Evolutionary conservation across 2,113 vertebrate genomes (phyloP).

Genomic region (Atlantisia rogersi): DNA sequence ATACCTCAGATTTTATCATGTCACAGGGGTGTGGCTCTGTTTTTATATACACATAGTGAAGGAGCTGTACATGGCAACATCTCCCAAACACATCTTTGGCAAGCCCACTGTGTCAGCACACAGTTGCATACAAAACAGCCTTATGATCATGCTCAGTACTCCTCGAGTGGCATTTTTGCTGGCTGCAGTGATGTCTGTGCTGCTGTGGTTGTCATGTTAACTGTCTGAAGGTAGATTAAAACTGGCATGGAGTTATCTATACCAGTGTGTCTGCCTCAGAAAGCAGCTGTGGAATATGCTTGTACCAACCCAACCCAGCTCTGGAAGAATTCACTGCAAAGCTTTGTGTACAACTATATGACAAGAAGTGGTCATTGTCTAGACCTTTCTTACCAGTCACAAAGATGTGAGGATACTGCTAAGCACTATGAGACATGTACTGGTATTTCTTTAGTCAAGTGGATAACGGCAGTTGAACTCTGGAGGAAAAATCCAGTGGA

Average conservation of each 20-base stretch:
- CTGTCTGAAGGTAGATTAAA: not conserved
- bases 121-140: not conserved
- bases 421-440: accelerated
- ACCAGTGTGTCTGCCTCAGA: not conserved
- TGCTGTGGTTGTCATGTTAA: not conserved
- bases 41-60: not conserved
- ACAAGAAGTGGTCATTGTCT: not conserved
- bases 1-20: not conserved
- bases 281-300: not conserved
- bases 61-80: not conserved
- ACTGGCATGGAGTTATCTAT: not conserved
- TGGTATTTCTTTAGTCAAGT: not conserved
- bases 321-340: not conserved
- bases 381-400: not conserved
- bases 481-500: not conserved
- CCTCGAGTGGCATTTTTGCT: not conserved
- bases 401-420: not conserved
- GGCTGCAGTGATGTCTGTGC: not conserved
- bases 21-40: not conserved
- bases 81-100: not conserved
- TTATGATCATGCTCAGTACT: not conserved
- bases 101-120: not conserved
- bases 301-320: not conserved
- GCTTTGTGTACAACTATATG: not conserved
- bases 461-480: not conserved